Percentiles rank a stretch among this genome's conserved stretches.
Conservation (phyloP, 2,888 invertebrate species). For the Drosophila prolongata region DNA sequence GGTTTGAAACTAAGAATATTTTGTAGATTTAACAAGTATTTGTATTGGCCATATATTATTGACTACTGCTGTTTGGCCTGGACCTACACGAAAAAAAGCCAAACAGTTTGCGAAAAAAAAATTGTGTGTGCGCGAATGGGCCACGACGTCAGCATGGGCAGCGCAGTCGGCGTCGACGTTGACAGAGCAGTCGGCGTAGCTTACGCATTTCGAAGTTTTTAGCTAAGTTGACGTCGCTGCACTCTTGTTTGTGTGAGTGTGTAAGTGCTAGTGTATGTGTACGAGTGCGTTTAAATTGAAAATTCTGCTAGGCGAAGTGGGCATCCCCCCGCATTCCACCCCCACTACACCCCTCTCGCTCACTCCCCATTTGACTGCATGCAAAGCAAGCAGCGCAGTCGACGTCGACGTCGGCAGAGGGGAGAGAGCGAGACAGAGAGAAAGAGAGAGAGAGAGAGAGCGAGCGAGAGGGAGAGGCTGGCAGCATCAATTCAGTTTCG, state of each 20-base stretch:
- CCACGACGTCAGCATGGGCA: slow-evolving; percentile 18
- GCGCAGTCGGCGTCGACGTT: slow-evolving; percentile 25
- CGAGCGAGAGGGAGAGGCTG: slow-evolving; percentile 33
- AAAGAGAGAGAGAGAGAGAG: background rate
- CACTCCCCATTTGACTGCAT: slow-evolving; percentile 14
- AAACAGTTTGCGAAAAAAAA: slow-evolving; percentile 38
- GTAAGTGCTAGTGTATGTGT: slow-evolving; percentile 45
- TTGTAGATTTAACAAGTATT: too few relatives aligned
- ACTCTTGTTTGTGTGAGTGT: slow-evolving; percentile 13
- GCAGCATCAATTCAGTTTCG: slow-evolving; percentile 69
- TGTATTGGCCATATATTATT: background rate
- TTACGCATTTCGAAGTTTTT: slow-evolving; percentile 58
- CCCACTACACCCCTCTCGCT: slow-evolving; percentile 2
- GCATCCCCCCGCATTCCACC: slow-evolving; percentile 14
- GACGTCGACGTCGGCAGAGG: slow-evolving; percentile 10
- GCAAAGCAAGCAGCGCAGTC: slow-evolving; percentile 24
- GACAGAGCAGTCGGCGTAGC: slow-evolving; percentile 1
- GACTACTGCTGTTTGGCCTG: slow-evolving; percentile 19
- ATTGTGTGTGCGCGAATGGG: slow-evolving; percentile 53
- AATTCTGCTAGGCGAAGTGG: slow-evolving; percentile 57
- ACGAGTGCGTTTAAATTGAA: slow-evolving; percentile 71
- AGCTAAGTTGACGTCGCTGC: slow-evolving; percentile 53
- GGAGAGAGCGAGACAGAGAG: slow-evolving; percentile 8
- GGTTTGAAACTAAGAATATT: too few relatives aligned
- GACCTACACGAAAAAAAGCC: slow-evolving; percentile 36